These are phyloP conservation scores for Poecile montanus DNA, from an alignment of 2,797 vertebrate species.

Conservation along the genomic window DNA sequence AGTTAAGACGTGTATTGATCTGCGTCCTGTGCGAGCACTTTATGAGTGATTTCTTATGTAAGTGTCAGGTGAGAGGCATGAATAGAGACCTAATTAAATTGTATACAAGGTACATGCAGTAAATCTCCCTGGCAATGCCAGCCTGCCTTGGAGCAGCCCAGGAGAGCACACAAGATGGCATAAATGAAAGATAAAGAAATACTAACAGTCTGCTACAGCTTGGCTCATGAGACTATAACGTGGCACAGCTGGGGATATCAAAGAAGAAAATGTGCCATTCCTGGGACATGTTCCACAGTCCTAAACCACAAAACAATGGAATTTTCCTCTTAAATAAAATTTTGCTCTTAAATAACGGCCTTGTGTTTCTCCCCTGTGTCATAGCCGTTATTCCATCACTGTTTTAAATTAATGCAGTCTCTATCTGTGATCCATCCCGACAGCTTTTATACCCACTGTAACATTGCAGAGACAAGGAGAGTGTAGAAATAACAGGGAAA, in stretches of 20 bases:
- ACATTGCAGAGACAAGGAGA: neutral
- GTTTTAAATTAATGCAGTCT: neutral
- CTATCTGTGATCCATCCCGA: neutral
- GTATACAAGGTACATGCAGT: slow-evolving; percentile 20
- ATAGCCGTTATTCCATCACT: neutral
- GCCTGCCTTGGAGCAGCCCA: slow-evolving; percentile 27
- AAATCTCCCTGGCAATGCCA: slow-evolving; percentile 65
- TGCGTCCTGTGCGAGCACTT: neutral
- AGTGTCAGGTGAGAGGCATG: slow-evolving; percentile 57
- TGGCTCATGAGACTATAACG: neutral
- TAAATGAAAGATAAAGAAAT: slow-evolving; percentile 55
- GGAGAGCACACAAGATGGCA: slow-evolving; percentile 45
- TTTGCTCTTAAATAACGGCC: neutral
- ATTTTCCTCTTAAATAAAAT: slow-evolving; percentile 15
- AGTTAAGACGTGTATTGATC: slow-evolving; percentile 26
- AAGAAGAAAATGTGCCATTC: slow-evolving; percentile 16
- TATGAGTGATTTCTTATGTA: slow-evolving; percentile 70
- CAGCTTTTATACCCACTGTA: neutral
- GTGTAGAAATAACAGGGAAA: neutral
- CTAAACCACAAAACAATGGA: neutral
- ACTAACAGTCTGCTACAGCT: slow-evolving; percentile 22
- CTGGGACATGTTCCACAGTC: neutral
- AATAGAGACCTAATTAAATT: slow-evolving; percentile 67
- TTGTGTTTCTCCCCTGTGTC: neutral
- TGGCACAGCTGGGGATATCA: neutral